Base-by-base conservation (phyloP, 2,113 vertebrate genomes). In the Laticauda laticaudata region DNA sequence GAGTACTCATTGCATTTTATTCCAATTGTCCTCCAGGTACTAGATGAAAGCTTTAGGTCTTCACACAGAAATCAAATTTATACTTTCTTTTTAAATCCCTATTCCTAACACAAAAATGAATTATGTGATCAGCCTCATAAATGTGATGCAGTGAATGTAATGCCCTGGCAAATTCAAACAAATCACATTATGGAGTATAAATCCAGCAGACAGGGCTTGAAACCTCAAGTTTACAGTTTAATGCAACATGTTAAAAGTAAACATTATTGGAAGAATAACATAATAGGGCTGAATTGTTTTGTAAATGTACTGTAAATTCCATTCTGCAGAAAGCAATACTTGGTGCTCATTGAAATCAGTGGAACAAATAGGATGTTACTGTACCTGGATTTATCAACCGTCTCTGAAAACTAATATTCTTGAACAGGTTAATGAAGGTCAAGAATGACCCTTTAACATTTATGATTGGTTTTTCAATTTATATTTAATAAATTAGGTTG, bases 401-500 rank as follows among this genome's bases (percentile, higher is more conserved):
- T 18, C 56, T 90, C 56, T 48, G 89, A 69, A 69, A 51, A 69
- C 45, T 29, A 26, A 34, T 53, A 34, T 51, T 29, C 29, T 45
- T 64, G 59, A 34, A 45, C 8, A 75, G 55, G 26, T n/a, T 90
- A 90, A 53, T n/a, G 53, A 69, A n/a, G 29, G 45, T 29, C 45
- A 2, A n/a, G 59, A 64, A 69, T 64, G 24, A 9, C 57, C 89
- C 26, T 61, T 64, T 48, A 45, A 34, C 5, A 43, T 56, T 57
- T 23, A 21, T 90, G 26, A 64, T n/a, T 29, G 8, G 26, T n/a
- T 69, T 75, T 90, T 45, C 24, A 90, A 51, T 64, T 26, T 64
- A 26, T 64, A 64, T 90, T 90, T 51, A 51, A 90, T 61, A 90
- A 64, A 90, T 90, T 90, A 90, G 59, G 24, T 61, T 43, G 23